phyloP scores from a whole-genome alignment of 2,888 invertebrate species.

The Brenthis ino region DNA sequence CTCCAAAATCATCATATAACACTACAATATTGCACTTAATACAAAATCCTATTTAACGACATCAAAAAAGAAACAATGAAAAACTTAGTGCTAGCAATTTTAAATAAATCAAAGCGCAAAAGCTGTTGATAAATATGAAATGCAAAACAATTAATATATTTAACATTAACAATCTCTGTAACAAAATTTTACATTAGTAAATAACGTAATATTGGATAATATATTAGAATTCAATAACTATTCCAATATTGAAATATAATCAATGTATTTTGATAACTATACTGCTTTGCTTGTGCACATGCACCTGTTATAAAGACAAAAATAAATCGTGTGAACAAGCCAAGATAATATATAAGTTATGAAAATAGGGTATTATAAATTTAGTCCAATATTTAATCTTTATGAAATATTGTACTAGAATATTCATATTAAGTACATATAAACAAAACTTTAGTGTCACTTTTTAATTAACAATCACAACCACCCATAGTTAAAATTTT shows the following conservation, averaged over 20 bases:
- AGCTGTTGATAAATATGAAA: no score
- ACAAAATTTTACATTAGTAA: no score
- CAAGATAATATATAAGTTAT: conserved; percentile 14
- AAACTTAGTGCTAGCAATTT: no score
- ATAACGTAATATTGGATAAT: no score
- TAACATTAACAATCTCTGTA: no score
- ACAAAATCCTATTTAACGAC: no score
- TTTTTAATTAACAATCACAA: conserved; percentile 31
- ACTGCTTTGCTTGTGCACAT: background rate
- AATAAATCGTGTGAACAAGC: conserved; percentile 8
- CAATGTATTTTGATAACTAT: background rate
- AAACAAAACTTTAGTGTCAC: conserved; percentile 3
- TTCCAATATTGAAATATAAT: no score
- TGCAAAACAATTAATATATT: no score
- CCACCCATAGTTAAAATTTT: conserved; percentile 28
- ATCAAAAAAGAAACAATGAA: no score
- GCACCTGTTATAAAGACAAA: conserved; percentile 13
- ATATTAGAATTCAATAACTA: no score
- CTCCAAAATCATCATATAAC: background rate
- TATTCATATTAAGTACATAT: background rate
- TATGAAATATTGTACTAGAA: background rate
- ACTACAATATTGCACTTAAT: no score
- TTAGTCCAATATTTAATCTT: conserved; percentile 10
- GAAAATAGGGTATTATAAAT: conserved; percentile 1
- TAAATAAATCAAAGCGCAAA: no score